phyloP scores from a whole-genome alignment of 2,113 vertebrate genomes.

The Salminus brasiliensis region DNA sequence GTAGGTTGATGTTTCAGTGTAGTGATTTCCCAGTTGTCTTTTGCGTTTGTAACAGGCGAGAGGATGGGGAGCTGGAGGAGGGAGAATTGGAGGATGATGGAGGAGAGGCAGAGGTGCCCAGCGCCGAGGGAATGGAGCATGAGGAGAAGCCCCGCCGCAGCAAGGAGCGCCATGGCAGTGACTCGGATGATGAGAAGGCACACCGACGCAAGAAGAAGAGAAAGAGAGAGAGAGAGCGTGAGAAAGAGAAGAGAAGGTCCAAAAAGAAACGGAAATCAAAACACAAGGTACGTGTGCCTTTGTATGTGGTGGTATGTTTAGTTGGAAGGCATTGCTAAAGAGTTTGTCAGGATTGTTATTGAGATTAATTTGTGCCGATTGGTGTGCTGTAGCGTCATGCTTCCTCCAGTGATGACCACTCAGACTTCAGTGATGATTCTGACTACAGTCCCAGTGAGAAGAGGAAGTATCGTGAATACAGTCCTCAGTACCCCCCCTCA shows the following conservation, averaged over 20 bases:
- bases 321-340: not conserved
- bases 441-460: slow-evolving; percentile 94
- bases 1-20: not conserved
- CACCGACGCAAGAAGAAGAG: slow-evolving; percentile 87
- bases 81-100: slow-evolving; percentile 92
- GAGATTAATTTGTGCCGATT: not conserved
- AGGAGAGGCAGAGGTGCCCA: slow-evolving; percentile 78
- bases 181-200: slow-evolving; percentile 83
- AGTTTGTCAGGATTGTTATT: not conserved
- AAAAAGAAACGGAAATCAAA: slow-evolving; percentile 93
- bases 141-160: slow-evolving; percentile 74
- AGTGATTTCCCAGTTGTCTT: not conserved
- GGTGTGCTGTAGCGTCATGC: slow-evolving; percentile 83
- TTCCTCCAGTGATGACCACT: slow-evolving; percentile 93
- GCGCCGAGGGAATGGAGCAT: slow-evolving; percentile 58
- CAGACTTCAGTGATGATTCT: slow-evolving; percentile 90
- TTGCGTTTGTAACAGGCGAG: slow-evolving; percentile 66
- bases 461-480: slow-evolving; percentile 92
- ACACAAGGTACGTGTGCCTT: slow-evolving; percentile 81
- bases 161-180: slow-evolving; percentile 83
- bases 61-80: slow-evolving; percentile 95
- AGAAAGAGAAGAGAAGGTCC: slow-evolving; percentile 84
- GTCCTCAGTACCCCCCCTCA: slow-evolving; percentile 83
- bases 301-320: not conserved
- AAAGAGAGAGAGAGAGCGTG: slow-evolving; percentile 88